phyloP scores from a whole-genome alignment of 2,113 vertebrate genomes.

The Erinaceus europaeus region DNA sequence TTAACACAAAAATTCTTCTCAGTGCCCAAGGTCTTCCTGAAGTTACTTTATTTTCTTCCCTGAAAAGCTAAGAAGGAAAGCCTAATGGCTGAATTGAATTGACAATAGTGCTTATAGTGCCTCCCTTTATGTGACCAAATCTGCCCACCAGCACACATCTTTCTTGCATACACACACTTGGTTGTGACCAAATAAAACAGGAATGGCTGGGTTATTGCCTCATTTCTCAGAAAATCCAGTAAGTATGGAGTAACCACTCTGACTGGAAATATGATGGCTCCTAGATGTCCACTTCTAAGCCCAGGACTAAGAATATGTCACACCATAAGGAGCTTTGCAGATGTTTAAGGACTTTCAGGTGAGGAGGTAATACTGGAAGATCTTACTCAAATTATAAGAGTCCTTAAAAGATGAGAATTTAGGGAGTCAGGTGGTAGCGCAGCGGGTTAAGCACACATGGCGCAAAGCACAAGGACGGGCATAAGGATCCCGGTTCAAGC shows the following conservation, averaged over 20 bases:
- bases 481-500: too few relatives aligned
- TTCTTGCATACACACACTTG: background rate
- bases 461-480: too few relatives aligned
- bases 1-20: background rate
- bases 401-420: background rate
- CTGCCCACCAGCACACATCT: background rate
- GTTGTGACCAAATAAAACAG: background rate
- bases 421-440: background rate
- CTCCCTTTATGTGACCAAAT: background rate
- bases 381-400: background rate
- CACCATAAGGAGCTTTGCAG: background rate
- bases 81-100: background rate
- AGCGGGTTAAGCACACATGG: background rate
- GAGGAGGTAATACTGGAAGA: background rate
- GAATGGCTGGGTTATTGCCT: background rate
- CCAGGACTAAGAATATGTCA: background rate
- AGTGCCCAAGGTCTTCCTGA: background rate
- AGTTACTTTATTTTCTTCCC: background rate
- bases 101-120: background rate
- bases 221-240: background rate
- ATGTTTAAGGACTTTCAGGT: background rate
- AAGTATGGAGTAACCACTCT: background rate
- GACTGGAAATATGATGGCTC: background rate
- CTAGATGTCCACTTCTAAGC: background rate
- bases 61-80: background rate